Evolutionary conservation across 2,113 vertebrate genomes (phyloP).

Genomic region (Dendropsophus ebraccatus): DNA sequence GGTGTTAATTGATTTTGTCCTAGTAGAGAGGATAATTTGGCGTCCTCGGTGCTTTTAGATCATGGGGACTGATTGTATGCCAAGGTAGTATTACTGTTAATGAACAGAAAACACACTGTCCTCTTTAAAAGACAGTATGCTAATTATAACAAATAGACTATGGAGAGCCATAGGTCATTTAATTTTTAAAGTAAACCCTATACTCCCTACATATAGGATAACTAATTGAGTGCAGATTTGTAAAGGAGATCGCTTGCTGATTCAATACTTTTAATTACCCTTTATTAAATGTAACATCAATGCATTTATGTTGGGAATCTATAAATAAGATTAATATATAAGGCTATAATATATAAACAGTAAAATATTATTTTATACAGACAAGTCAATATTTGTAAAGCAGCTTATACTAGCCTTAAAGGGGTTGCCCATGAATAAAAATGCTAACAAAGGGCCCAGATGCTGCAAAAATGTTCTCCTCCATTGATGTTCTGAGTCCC

Average conservation of each 20-base stretch:
- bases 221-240: constrained; percentile 71
- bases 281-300: constrained; percentile 16
- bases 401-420: not conserved
- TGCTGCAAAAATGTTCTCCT: no score
- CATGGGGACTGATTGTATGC: constrained; percentile 75
- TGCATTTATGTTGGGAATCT: not conserved
- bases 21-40: constrained; percentile 80
- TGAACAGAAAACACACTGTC: constrained; percentile 82
- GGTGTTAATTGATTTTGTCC: constrained; percentile 88
- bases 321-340: no score
- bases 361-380: not conserved
- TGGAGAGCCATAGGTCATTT: constrained; percentile 72
- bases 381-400: not conserved
- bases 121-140: constrained; percentile 75
- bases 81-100: constrained; percentile 80
- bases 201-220: constrained; percentile 65
- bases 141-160: constrained; percentile 75
- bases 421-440: no score
- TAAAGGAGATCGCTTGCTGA: constrained; percentile 69
- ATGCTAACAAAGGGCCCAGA: no score
- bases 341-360: not conserved
- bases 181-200: constrained; percentile 74
- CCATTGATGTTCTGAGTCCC: no score
- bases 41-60: constrained; percentile 72
- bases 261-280: constrained; percentile 65